phyloP scores from a whole-genome alignment of 2,888 invertebrate genomes.

The Anaspis maculata region DNA sequence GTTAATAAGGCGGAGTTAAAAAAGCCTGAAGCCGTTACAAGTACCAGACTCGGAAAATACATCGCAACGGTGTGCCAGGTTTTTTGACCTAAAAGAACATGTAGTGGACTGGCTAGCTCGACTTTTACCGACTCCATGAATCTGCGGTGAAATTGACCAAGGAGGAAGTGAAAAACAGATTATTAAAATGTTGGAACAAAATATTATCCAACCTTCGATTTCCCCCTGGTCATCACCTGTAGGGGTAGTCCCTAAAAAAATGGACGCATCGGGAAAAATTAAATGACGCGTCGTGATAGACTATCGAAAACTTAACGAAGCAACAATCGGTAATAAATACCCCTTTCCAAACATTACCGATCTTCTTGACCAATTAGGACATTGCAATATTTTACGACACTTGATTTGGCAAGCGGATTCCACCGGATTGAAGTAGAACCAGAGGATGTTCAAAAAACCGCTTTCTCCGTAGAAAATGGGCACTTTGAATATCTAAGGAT shows the following conservation, averaged over 20 bases:
- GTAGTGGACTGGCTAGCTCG: no score
- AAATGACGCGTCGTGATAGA: neutral
- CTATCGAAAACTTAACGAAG: neutral
- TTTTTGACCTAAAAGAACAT: no score
- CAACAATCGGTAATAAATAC: neutral
- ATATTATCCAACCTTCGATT: neutral
- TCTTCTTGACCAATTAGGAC: neutral
- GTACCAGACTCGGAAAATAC: no score
- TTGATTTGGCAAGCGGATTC: neutral
- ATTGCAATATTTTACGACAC: neutral
- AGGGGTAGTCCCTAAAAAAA: neutral
- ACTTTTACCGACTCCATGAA: no score
- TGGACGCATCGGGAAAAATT: neutral
- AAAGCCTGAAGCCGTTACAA: no score
- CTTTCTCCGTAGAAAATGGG: neutral
- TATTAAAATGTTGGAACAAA: neutral
- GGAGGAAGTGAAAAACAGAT: neutral
- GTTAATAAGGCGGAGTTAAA: no score
- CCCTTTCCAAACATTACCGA: constrained; percentile 1
- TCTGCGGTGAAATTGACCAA: no score
- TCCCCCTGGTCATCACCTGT: neutral
- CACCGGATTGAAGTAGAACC: neutral
- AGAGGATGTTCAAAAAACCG: neutral
- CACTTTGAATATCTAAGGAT: neutral
- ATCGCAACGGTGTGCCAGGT: no score